phyloP scores from a whole-genome alignment of 2,888 invertebrate species.

The Noctua fimbriata region DNA sequence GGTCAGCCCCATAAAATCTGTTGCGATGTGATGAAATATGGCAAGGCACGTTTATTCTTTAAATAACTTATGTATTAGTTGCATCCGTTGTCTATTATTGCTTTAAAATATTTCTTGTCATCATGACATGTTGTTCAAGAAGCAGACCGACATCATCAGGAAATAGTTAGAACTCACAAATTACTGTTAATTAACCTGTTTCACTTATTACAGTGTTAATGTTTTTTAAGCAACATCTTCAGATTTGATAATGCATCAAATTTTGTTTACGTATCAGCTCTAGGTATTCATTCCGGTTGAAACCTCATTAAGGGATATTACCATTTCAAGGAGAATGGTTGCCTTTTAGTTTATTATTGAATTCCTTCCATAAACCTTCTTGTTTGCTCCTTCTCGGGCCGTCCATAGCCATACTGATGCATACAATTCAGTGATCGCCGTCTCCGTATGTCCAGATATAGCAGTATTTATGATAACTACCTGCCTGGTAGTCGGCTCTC shows the following conservation, averaged over 20 bases:
- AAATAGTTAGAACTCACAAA: neutral
- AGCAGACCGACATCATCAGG: neutral
- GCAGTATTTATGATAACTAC: constrained; percentile 60
- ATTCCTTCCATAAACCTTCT: constrained; percentile 17
- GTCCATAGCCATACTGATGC: constrained; percentile 66
- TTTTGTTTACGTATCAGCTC: neutral
- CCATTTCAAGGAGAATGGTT: constrained; percentile 3
- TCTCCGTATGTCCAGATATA: constrained; percentile 58
- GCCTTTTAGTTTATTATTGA: constrained; percentile 6
- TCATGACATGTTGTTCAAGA: constrained; percentile 6
- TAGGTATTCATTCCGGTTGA: neutral
- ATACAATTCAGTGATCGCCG: constrained; percentile 61
- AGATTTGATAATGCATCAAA: neutral
- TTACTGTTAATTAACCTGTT: neutral
- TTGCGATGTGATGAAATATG: constrained; percentile 62
- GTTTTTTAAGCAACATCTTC: neutral
- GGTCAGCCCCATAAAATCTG: constrained; percentile 37
- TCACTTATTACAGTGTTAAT: neutral
- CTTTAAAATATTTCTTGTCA: constrained; percentile 17
- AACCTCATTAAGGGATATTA: neutral
- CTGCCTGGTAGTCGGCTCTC: constrained; percentile 53
- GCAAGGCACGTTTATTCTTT: constrained; percentile 65
- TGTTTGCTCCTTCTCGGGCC: constrained; percentile 14
- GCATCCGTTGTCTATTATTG: constrained; percentile 6
- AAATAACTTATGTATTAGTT: constrained; percentile 53